Percentiles rank a stretch among this genome's conserved stretches.
phyloP scores from a whole-genome alignment of 2,797 vertebrate species.

The Lithobates pipiens region DNA sequence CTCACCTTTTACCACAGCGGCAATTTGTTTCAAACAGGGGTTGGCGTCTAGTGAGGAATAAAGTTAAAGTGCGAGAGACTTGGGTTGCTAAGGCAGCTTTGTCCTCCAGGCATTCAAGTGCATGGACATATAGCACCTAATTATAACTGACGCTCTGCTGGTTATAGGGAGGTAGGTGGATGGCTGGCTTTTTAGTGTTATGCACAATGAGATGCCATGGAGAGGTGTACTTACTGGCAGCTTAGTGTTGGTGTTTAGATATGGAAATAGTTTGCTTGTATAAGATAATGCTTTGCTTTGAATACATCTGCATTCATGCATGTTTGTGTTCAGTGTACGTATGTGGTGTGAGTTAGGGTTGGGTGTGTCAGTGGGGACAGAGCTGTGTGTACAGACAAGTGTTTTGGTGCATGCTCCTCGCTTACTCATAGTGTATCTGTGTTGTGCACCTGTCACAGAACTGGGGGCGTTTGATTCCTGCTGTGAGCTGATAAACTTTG shows the following conservation, averaged over 20 bases:
- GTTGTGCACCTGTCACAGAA: conserved; percentile 34
- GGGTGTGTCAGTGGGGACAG: conserved; percentile 14
- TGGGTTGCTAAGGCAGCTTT: background rate
- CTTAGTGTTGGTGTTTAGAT: background rate
- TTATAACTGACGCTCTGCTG: background rate
- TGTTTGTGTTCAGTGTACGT: background rate
- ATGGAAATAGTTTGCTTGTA: background rate
- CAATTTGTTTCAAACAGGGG: background rate
- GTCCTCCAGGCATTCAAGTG: background rate
- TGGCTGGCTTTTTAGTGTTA: background rate
- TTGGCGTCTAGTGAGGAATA: background rate
- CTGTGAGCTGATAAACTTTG: conserved; percentile 41
- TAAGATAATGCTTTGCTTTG: background rate
- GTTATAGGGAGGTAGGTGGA: background rate
- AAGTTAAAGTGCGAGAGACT: background rate
- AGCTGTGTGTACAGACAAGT: background rate
- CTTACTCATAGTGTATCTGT: conserved; percentile 33
- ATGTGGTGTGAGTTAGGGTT: background rate
- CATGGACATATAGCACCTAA: background rate
- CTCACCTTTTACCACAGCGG: background rate
- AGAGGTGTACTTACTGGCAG: background rate
- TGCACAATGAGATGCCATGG: background rate
- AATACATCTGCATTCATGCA: background rate
- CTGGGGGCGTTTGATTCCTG: conserved; percentile 26
- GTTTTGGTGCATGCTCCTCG: conserved; percentile 19